Percentiles rank a stretch among this genome's conserved stretches.
These are phyloP conservation scores for Idaea straminata DNA, from an alignment of 2,888 invertebrate species.

Conservation along the genomic window DNA sequence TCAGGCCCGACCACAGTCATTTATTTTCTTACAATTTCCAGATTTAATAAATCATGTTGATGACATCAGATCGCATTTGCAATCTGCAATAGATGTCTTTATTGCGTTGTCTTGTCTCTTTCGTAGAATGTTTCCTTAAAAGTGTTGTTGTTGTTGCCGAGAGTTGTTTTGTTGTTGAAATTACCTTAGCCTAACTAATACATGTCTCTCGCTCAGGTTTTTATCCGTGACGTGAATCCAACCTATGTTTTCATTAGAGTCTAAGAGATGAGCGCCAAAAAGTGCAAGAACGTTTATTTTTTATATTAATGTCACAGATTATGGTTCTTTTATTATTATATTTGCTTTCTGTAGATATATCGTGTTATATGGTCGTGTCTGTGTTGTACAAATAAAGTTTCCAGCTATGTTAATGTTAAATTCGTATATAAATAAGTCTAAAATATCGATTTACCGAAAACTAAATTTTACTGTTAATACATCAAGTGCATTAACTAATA, in stretches of 20 bases:
- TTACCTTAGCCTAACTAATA: not conserved
- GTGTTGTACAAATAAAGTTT: no score
- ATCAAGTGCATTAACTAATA: no score
- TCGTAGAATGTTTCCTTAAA: not conserved
- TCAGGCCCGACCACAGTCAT: not conserved
- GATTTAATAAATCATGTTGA: not conserved
- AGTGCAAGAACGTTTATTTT: conserved; percentile 17
- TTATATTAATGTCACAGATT: no score
- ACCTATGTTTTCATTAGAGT: conserved; percentile 32
- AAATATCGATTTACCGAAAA: no score
- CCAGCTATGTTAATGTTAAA: no score
- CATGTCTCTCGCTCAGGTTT: no score
- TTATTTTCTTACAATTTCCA: not conserved
- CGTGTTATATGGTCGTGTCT: no score
- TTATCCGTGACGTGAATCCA: conserved; percentile 21
- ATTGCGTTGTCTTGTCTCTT: not conserved
- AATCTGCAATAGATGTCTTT: not conserved
- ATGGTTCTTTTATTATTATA: no score
- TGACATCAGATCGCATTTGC: not conserved
- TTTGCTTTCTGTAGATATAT: no score
- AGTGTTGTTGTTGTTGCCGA: not conserved
- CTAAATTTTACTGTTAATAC: no score
- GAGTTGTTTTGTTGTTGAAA: not conserved
- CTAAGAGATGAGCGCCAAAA: conserved; percentile 17
- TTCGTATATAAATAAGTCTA: no score